These are phyloP conservation scores for Tenthredo livida DNA, from an alignment of 2,888 invertebrate genomes.

Conservation along the genomic window DNA sequence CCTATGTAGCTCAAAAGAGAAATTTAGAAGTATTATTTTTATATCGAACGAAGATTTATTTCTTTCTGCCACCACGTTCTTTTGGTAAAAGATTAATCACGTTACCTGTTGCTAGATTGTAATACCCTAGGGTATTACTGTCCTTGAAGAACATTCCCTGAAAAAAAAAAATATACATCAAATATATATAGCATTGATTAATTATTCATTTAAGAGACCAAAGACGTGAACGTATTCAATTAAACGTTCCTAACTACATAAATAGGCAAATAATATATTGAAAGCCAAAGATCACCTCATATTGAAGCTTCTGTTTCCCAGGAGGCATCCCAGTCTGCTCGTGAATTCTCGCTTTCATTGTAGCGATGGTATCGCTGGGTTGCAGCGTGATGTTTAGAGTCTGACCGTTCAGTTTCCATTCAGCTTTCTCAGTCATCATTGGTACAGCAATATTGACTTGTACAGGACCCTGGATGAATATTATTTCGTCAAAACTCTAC, in stretches of 20 bases:
- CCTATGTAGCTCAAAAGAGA: not conserved
- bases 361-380: conserved; percentile 88
- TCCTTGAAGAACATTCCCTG: conserved; percentile 99
- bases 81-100: conserved; percentile 94
- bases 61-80: conserved; percentile 98
- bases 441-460: conserved; percentile 92
- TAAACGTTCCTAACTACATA: not conserved
- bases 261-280: not conserved
- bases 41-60: too few species aligned
- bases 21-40: not conserved
- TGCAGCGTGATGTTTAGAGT: conserved; percentile 88
- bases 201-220: not conserved
- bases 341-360: conserved; percentile 92
- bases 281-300: conserved; percentile 84
- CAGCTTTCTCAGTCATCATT: conserved; percentile 91
- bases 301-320: conserved; percentile 97
- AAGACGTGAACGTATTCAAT: not conserved
- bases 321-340: conserved; percentile 95
- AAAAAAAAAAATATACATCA: conserved; percentile 73
- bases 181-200: not conserved
- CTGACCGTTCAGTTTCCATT: conserved; percentile 98
- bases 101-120: conserved; percentile 94
- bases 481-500: not conserved
- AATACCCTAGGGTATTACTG: conserved; percentile 95
- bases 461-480: conserved; percentile 83